Percentiles rank a stretch among this genome's conserved stretches.
Conservation (phyloP, 1,140 invertebrate species). For the Scaptomyza pallida region DNA sequence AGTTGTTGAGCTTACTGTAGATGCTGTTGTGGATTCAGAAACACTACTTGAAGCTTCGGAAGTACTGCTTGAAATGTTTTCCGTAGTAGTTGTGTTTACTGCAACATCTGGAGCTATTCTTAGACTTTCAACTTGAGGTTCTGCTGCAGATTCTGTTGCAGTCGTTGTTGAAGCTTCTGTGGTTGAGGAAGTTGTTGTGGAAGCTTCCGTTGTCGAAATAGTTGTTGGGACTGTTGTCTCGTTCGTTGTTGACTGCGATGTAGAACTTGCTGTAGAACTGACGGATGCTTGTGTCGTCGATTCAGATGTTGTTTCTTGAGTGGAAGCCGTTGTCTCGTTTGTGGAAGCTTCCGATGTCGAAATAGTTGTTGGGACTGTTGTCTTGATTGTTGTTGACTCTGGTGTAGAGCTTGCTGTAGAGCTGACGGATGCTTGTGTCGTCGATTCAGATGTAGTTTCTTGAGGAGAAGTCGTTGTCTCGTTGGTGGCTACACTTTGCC, state of each 20-base stretch:
- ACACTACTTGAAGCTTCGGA: too few relatives aligned
- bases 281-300: slow-evolving; percentile 7
- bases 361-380: not conserved
- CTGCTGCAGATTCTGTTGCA: too few relatives aligned
- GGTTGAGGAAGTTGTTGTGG: not conserved
- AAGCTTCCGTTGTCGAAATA: not conserved
- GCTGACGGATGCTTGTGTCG: slow-evolving; percentile 6
- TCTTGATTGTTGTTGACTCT: not conserved
- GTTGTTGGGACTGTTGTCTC: not conserved
- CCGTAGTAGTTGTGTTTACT: too few relatives aligned
- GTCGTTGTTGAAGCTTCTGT: not conserved
- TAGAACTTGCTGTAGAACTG: not conserved
- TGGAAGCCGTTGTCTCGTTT: too few relatives aligned
- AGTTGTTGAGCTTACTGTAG: too few relatives aligned
- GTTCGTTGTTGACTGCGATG: not conserved
- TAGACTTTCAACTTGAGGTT: too few relatives aligned
- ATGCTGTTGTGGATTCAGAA: too few relatives aligned
- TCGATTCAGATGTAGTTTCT: not conserved
- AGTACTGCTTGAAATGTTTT: too few relatives aligned
- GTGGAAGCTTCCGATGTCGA: too few relatives aligned
- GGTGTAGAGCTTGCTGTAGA: not conserved
- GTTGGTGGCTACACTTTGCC: too few relatives aligned
- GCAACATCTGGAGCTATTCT: too few relatives aligned
- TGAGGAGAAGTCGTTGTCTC: too few relatives aligned
- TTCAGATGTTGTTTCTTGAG: not conserved